Evolutionary conservation across 1,140 invertebrate species (phyloP).

Genomic region (Heliconius hewitsoni): DNA sequence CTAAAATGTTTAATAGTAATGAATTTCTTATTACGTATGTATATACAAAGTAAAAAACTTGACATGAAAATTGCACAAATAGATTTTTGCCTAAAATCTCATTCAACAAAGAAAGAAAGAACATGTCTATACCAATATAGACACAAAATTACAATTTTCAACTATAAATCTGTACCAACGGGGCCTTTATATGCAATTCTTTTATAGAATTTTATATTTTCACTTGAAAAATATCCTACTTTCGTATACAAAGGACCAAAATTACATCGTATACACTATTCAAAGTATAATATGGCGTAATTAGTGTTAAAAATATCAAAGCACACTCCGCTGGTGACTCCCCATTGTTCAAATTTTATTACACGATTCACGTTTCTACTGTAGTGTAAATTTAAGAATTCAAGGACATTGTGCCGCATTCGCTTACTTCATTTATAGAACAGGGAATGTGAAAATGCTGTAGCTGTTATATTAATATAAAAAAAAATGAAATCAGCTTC

Average conservation of each 20-base stretch:
- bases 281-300: slow-evolving; percentile 12
- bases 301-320: slow-evolving; percentile 23
- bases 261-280: neutral
- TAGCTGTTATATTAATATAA: no score
- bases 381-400: slow-evolving; percentile 17
- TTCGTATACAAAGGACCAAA: neutral
- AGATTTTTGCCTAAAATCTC: neutral
- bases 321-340: neutral
- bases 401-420: neutral
- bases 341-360: slow-evolving; percentile 20
- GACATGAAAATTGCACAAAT: neutral
- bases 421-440: neutral
- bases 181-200: slow-evolving; percentile 1
- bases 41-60: neutral
- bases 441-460: neutral
- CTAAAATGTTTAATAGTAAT: neutral
- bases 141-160: neutral
- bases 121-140: neutral
- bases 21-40: no score
- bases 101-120: neutral
- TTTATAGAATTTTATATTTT: slow-evolving; percentile 19
- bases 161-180: neutral
- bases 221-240: neutral
- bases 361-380: slow-evolving; percentile 19
- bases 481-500: no score